Conservation (phyloP, 2,113 vertebrate species). For the Urocitellus parryii region DNA sequence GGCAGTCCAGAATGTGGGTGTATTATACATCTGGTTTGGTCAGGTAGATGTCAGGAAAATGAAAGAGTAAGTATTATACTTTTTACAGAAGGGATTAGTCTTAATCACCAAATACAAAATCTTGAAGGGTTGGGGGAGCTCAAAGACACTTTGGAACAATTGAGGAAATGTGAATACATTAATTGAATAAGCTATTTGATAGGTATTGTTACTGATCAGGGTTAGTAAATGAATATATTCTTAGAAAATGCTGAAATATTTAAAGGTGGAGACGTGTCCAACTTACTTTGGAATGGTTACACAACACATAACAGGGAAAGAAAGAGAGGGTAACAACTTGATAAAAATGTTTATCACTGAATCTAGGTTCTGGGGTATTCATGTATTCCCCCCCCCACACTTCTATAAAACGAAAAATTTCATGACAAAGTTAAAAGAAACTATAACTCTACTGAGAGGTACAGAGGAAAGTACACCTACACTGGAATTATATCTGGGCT, state of each 20-base stretch:
- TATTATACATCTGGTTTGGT: background rate
- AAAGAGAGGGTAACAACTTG: background rate
- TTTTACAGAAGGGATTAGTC: constrained; percentile 2
- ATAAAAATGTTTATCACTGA: background rate
- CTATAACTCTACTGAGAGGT: background rate
- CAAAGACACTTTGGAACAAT: background rate
- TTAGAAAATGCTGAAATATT: constrained; percentile 53
- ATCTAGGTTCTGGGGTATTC: background rate
- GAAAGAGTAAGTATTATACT: background rate
- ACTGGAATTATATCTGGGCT: background rate
- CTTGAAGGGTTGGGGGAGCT: background rate
- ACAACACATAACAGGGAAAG: background rate
- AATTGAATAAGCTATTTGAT: background rate
- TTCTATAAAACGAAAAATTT: constrained; percentile 12
- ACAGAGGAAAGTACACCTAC: background rate
- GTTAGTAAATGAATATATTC: background rate
- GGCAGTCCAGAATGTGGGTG: background rate
- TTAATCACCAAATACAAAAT: background rate
- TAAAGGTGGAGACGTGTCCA: background rate
- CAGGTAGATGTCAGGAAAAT: background rate
- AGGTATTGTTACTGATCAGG: background rate
- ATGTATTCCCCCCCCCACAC: background rate
- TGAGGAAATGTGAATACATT: background rate
- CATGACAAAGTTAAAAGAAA: constrained; percentile 30
- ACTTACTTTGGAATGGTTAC: constrained; percentile 35